A percentile compares a stretch with the other conserved stretches of the same genome.
phyloP scores from a whole-genome alignment of 2,888 invertebrate species.

The Balanococcus diminutus region DNA sequence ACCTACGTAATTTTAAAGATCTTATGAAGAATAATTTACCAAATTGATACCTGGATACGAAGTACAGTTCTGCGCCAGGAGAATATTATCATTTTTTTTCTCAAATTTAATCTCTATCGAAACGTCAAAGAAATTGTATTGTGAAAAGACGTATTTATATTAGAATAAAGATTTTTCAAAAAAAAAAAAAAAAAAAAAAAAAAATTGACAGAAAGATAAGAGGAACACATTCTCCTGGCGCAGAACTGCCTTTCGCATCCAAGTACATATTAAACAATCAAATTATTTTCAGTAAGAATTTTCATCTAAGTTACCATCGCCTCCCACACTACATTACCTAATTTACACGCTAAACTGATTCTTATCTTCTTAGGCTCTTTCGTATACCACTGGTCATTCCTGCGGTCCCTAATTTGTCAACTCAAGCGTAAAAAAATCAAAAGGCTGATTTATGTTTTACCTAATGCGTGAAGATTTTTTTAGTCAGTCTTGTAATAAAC shows the following conservation, averaged over 20 bases:
- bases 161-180: no score
- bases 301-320: background rate
- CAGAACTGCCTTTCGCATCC: background rate
- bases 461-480: background rate
- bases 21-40: no score
- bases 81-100: no score
- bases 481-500: background rate
- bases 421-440: slow-evolving; percentile 6
- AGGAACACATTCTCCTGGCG: no score
- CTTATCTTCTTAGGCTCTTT: background rate
- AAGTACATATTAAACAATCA: background rate
- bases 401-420: background rate
- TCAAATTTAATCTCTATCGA: no score
- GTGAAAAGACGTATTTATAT: no score
- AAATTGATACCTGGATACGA: no score
- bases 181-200: no score
- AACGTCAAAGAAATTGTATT: no score
- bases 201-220: no score
- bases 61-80: no score
- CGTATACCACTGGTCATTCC: background rate
- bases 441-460: background rate
- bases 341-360: background rate
- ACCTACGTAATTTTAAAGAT: no score
- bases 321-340: background rate
- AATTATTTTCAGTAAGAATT: slow-evolving; percentile 7